A percentile compares a stretch with the other conserved stretches of the same genome.
These are phyloP conservation scores for Squalus acanthias DNA, from an alignment of 2,797 vertebrate species.

Conservation along the genomic window DNA sequence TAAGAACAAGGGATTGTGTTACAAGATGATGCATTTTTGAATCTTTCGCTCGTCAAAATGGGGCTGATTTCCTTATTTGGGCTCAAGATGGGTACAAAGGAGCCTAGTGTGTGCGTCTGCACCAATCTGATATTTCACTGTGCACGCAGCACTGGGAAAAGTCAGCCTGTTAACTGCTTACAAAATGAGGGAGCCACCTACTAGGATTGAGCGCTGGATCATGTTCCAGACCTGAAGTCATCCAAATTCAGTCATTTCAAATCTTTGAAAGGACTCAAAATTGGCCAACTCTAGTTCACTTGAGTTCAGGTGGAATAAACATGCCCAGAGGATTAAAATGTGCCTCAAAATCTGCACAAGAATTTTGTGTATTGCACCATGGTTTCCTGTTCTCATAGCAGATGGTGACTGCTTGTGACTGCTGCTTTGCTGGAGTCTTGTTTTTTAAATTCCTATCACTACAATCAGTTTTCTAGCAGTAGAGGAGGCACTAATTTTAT, in stretches of 20 bases:
- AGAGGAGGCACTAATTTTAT: neutral
- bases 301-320: neutral
- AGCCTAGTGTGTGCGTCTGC: neutral
- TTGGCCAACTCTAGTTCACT: neutral
- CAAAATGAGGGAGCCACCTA: constrained; percentile 3
- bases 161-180: neutral
- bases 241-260: neutral
- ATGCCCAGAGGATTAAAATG: constrained; percentile 17
- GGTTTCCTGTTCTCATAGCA: constrained; percentile 14
- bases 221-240: neutral
- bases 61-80: constrained; percentile 10
- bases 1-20: neutral
- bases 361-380: constrained; percentile 3
- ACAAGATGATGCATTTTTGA: neutral
- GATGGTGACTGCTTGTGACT: neutral
- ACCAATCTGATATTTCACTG: constrained; percentile 8
- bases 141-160: neutral
- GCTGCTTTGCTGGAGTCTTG: neutral
- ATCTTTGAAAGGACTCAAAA: neutral
- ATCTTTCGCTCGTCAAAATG: neutral
- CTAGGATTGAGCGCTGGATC: neutral
- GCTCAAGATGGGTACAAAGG: constrained; percentile 4
- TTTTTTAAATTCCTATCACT: neutral
- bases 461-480: neutral
- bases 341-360: constrained; percentile 4